Evolutionary conservation across 2,888 invertebrate species (phyloP).

Genomic region (Apantesis nais): DNA sequence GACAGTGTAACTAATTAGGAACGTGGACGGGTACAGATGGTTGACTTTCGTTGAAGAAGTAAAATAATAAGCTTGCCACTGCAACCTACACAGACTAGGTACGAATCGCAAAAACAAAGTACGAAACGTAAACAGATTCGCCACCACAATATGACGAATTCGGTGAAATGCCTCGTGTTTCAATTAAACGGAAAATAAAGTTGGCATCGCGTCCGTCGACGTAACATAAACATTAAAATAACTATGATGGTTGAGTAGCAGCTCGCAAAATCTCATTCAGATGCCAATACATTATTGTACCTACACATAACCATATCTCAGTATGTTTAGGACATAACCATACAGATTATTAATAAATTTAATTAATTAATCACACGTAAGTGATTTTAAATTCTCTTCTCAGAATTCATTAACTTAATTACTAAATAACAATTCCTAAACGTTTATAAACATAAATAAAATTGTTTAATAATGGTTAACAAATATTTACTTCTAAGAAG

Average conservation of each 20-base stretch:
- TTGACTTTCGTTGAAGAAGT: constrained; percentile 30
- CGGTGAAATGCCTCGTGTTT: constrained; percentile 73
- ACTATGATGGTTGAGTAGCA: constrained; percentile 67
- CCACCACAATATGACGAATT: constrained; percentile 66
- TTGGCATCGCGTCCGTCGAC: constrained; percentile 70
- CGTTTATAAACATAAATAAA: background rate
- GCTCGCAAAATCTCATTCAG: constrained; percentile 66
- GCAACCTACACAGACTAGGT: constrained; percentile 40
- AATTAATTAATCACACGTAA: background rate
- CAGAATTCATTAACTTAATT: background rate
- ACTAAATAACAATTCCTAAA: background rate
- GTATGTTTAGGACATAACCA: background rate
- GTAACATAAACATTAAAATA: constrained; percentile 73
- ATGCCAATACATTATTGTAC: constrained; percentile 57
- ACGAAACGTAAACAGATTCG: constrained; percentile 63
- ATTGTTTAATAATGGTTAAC: background rate
- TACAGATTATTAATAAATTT: background rate
- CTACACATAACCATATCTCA: constrained; percentile 14
- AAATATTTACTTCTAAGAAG: background rate
- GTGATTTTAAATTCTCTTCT: background rate
- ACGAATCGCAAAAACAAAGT: constrained; percentile 59
- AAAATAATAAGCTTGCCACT: constrained; percentile 33
- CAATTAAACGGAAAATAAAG: constrained; percentile 76
- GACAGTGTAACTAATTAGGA: constrained; percentile 31
- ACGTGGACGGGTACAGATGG: constrained; percentile 33